Base-by-base conservation (phyloP, 2,113 vertebrate species). In the Psilopsiagon aurifrons region DNA sequence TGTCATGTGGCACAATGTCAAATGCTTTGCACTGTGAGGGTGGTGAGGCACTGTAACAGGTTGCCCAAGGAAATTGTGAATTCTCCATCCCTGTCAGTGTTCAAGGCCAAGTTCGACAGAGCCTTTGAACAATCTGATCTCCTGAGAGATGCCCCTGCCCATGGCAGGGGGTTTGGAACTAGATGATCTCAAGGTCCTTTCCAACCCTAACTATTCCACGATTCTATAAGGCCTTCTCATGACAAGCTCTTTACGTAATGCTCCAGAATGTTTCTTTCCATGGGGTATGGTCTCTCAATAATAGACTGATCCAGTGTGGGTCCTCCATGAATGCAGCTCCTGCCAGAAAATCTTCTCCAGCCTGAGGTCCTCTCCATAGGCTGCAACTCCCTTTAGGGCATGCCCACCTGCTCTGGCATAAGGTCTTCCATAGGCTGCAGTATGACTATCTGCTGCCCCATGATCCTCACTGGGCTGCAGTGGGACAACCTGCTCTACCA, bases 331-430 rank as follows among this genome's bases (percentile, higher is more conserved):
- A 14, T 7, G 9, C 13, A 55, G 9, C 7, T 89, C 24, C n/a
- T 51, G 9, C 16, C 44, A 81, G 47, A 49, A 86, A 71, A 33
- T 6, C 9, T 67, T 8, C 17, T 52, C 7, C 29, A 52, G 3
- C 4, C 3, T 23, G 6, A 6, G 5, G 9, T 55, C 22, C 23
- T 41, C 28, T 66, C 17, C 25, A 35, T 4, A 37, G 39, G 4
- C 11, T 55, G n/a, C 11, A 79, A 33, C 8, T 83, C 74, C 12
- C 12, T 67, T 67, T 46, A 62, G 46, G 16, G 1, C 31, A 73
- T 0, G 1, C 25, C 11, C 8, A 35, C 13, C 8, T 51, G 6
- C 10, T 29, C 39, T 19, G 8, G 7, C 1, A 2, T 35, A 13
- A 27, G 3, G 6, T 11, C 13, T 7, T 51, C 35, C 28, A 19